phyloP scores from a whole-genome alignment of 2,888 invertebrate genomes.

The Masnerella sp. region DNA sequence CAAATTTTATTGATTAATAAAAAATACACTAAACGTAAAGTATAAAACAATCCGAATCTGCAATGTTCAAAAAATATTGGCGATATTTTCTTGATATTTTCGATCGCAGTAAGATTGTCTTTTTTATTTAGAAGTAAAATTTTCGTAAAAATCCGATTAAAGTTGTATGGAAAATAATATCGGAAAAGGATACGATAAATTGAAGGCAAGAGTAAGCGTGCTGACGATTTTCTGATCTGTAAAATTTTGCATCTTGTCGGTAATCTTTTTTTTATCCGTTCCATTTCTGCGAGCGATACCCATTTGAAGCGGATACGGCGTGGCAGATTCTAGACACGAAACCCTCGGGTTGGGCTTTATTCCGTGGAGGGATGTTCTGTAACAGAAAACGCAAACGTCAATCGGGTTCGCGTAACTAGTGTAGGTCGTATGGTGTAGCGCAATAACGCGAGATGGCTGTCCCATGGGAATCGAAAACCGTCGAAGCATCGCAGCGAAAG shows the following conservation, averaged over 20 bases:
- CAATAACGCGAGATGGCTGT: conserved; percentile 53
- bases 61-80: too few species aligned
- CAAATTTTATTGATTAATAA: too few species aligned
- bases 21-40: too few species aligned
- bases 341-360: conserved; percentile 59
- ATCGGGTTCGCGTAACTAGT: conserved; percentile 58
- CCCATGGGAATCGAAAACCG: conserved; percentile 64
- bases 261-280: conserved; percentile 39
- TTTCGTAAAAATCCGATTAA: too few species aligned
- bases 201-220: too few species aligned
- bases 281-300: conserved; percentile 57
- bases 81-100: too few species aligned
- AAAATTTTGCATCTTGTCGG: conserved; percentile 36
- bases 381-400: conserved; percentile 65
- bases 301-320: conserved; percentile 63
- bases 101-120: too few species aligned
- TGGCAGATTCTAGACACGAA: conserved; percentile 62
- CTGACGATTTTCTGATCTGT: conserved; percentile 17
- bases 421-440: conserved; percentile 56
- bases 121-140: too few species aligned
- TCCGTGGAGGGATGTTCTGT: conserved; percentile 63
- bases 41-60: too few species aligned
- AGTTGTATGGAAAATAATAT: too few species aligned
- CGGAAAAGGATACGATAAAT: too few species aligned
- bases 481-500: conserved; percentile 59